A percentile compares a stretch with the other conserved stretches of the same genome.
Evolutionary conservation across 2,888 invertebrate genomes (phyloP).

Genomic region (Drosophila formosana): DNA sequence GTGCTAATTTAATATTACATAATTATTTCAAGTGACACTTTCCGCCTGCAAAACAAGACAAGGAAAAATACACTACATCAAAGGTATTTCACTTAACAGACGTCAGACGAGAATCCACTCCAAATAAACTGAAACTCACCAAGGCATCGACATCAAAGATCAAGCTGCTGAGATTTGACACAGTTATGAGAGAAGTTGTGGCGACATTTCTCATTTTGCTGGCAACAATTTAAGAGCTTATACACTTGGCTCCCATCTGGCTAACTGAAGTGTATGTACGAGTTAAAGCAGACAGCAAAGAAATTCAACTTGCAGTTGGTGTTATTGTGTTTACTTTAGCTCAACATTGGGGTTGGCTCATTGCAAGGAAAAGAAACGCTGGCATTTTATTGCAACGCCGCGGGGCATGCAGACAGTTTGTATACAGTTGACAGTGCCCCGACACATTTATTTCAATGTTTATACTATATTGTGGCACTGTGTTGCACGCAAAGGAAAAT

Average conservation of each 20-base stretch:
- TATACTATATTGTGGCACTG: constrained; percentile 44
- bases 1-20: neutral
- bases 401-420: constrained; percentile 36
- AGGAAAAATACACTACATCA: too few species aligned
- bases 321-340: constrained; percentile 66
- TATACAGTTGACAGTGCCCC: constrained; percentile 36
- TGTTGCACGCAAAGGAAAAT: constrained; percentile 67
- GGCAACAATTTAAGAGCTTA: constrained; percentile 2
- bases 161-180: constrained; percentile 8
- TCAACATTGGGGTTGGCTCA: constrained; percentile 8
- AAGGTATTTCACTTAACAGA: too few species aligned
- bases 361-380: neutral
- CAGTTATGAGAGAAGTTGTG: neutral
- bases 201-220: constrained; percentile 15
- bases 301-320: constrained; percentile 54
- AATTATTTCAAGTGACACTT: neutral
- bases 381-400: constrained; percentile 58
- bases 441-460: constrained; percentile 21
- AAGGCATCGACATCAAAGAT: neutral
- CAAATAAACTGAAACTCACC: neutral
- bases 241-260: constrained; percentile 1
- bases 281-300: constrained; percentile 25
- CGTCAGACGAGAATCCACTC: too few species aligned
- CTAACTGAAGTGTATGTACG: constrained; percentile 2
- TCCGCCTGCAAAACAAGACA: neutral